These are phyloP conservation scores for Drosophila nigritarsus DNA, from an alignment of 2,888 invertebrate species.

Conservation along the genomic window DNA sequence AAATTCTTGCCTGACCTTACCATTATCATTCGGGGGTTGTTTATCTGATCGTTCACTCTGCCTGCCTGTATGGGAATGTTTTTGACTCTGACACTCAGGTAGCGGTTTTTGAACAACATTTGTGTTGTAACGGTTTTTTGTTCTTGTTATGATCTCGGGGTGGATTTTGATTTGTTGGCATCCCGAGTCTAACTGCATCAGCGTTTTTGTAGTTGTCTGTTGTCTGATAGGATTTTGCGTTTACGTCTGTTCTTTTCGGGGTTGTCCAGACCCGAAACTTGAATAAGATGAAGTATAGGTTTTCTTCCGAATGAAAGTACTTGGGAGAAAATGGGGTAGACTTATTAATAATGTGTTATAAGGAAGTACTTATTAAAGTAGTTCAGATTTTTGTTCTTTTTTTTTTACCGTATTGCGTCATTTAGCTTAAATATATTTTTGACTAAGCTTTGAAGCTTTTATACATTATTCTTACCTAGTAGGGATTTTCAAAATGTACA, in stretches of 20 bases:
- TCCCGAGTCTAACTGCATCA: constrained; percentile 7
- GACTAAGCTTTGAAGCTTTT: not conserved
- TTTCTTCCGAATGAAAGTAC: not conserved
- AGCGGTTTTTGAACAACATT: constrained; percentile 17
- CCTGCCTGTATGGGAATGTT: constrained; percentile 44
- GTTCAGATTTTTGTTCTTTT: not conserved
- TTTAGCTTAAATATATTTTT: not conserved
- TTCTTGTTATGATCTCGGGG: not conserved
- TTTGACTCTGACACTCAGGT: constrained; percentile 48
- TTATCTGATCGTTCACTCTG: constrained; percentile 32
- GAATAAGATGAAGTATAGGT: not conserved
- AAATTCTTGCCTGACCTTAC: constrained; percentile 63
- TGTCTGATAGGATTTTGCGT: constrained; percentile 14
- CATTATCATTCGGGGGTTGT: constrained; percentile 33
- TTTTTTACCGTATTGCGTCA: not conserved
- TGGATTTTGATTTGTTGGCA: constrained; percentile 22
- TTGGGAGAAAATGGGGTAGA: not conserved
- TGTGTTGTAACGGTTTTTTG: constrained; percentile 60
- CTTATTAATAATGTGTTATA: not conserved
- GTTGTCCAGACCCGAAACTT: not conserved
- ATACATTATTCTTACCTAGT: not conserved
- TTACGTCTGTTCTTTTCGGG: not conserved
- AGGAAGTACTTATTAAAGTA: not conserved
- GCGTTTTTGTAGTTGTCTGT: constrained; percentile 16
- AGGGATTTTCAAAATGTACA: not conserved